Evolutionary conservation across 2,797 vertebrate genomes (phyloP), one percentile per base, ranked within the genome.

Genomic region (Microctenopoma steveboyesi): DNA sequence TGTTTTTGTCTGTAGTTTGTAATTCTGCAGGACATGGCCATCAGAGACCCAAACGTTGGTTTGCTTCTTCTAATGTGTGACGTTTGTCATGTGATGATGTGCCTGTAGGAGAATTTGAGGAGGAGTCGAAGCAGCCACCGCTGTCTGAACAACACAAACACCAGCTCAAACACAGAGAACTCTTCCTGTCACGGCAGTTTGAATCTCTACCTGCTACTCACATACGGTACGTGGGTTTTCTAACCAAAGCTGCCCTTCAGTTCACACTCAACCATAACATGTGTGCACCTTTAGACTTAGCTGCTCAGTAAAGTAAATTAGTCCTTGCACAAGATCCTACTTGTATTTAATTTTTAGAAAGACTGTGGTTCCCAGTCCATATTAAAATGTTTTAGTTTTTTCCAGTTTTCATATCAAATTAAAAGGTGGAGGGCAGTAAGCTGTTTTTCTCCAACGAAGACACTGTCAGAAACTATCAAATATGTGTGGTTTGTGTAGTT

Each of bases 131-230:
- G 87, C 97, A 98, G 90, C 97, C 96, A 0, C n/a, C 91, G 0
- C 92, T 96, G 51, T 87, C 94, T 0, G 97, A 98, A 73, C 96
- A 94, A 84, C 96, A 98, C 88, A 95, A 96, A 55, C 97, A 98
- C 87, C 97, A 98, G 74, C 92, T 98, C 53, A 98, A 97, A 81
- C 97, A 98, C 91, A 94, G 97, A 70, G 97, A 98, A 84, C 95
- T 98, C 45, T 98, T 97, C 81, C 92, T 98, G 49, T 98, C 96
- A 15, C 92, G 97, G 56, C 97, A 98, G 79, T 97, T 98, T 57
- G 97, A 98, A 70, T 97, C 96, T 0, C 91, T 98, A 53, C 97
- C 97, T 0, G 97, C 97, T 15, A 98, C 96, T 64, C 97, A 98
- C 83, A 98, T 98, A 93, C 90, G 97, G 97, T 97, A 88, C 0